A percentile compares a stretch with the other conserved stretches of the same genome.
These are phyloP conservation scores for Pterostichus madidus DNA, from an alignment of 2,888 invertebrate genomes.

Conservation along the genomic window DNA sequence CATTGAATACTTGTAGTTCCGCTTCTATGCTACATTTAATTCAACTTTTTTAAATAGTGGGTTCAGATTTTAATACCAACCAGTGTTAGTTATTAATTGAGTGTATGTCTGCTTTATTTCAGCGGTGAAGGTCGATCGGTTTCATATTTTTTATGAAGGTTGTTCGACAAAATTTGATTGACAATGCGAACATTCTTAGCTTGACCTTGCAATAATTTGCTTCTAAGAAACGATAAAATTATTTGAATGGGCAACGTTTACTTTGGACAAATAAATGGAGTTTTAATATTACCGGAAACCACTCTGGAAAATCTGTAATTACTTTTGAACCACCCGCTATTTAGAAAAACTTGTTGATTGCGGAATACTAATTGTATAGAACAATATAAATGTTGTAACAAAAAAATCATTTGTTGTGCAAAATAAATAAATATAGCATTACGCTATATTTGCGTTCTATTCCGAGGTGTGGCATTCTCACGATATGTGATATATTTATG, in stretches of 20 bases:
- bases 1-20: constrained; percentile 25
- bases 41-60: constrained; percentile 30
- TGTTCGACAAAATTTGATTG: constrained; percentile 21
- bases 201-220: constrained; percentile 13
- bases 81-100: constrained; percentile 22
- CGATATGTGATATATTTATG: no score
- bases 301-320: neutral
- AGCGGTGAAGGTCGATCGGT: constrained; percentile 24
- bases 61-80: constrained; percentile 25
- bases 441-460: no score
- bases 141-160: constrained; percentile 34
- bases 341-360: neutral
- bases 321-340: neutral
- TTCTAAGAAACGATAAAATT: neutral
- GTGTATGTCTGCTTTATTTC: neutral
- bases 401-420: no score
- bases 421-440: no score
- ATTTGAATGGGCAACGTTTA: neutral
- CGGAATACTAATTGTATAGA: no score
- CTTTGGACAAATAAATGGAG: neutral
- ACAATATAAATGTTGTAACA: no score
- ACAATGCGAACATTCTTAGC: constrained; percentile 3
- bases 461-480: no score
- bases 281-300: constrained; percentile 18
- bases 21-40: neutral